These are phyloP conservation scores for Lasioglossum zephyrum DNA, from an alignment of 2,888 invertebrate genomes.

Conservation along the genomic window DNA sequence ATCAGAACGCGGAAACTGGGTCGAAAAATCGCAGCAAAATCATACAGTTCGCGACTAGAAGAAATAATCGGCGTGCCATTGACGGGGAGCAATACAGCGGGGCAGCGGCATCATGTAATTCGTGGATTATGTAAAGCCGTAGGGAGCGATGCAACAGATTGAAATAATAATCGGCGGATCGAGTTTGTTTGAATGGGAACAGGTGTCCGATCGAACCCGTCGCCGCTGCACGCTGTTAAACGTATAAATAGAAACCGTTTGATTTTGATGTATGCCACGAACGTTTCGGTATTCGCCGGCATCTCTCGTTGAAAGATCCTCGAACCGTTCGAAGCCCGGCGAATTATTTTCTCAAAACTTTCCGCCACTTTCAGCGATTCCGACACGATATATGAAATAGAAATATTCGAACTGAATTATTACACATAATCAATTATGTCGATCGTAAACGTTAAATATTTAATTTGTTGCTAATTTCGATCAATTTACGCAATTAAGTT, in stretches of 20 bases:
- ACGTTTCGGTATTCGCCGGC: slow-evolving; percentile 73
- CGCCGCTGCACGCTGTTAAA: slow-evolving; percentile 71
- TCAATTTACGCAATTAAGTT: no score
- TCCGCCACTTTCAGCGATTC: not conserved
- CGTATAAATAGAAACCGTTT: slow-evolving; percentile 81
- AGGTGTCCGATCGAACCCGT: slow-evolving; percentile 75
- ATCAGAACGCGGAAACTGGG: not conserved
- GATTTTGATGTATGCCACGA: slow-evolving; percentile 80
- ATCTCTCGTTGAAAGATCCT: slow-evolving; percentile 58
- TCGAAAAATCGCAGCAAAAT: slow-evolving; percentile 3
- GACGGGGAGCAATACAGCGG: slow-evolving; percentile 18
- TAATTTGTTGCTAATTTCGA: no score
- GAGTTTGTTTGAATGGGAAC: slow-evolving; percentile 73
- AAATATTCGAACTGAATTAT: not conserved
- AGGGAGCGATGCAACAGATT: slow-evolving; percentile 49
- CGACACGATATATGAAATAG: not conserved
- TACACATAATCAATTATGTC: no score
- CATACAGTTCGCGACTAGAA: not conserved
- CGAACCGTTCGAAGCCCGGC: slow-evolving; percentile 32
- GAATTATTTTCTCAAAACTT: not conserved
- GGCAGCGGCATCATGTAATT: slow-evolving; percentile 17
- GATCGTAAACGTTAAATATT: no score
- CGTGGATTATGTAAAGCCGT: slow-evolving; percentile 31
- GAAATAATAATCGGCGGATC: slow-evolving; percentile 66
- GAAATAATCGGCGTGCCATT: not conserved